Evolutionary conservation across 2,888 invertebrate genomes (phyloP).

Genomic region (Sphaerophoria rueppellii): DNA sequence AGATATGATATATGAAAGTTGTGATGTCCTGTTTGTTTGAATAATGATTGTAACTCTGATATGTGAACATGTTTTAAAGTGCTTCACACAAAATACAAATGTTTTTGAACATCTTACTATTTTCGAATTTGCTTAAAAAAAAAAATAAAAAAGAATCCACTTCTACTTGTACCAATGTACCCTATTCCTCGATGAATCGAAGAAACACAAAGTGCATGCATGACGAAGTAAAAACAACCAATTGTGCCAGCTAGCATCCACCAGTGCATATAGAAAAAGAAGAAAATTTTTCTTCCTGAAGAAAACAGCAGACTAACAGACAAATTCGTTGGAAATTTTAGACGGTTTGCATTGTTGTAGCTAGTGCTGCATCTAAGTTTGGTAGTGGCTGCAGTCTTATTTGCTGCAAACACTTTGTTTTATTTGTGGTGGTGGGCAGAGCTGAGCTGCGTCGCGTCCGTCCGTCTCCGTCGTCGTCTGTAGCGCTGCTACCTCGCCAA

Average conservation of each 20-base stretch:
- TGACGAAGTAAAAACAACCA: constrained; percentile 24
- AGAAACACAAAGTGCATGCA: not conserved
- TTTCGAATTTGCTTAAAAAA: not conserved
- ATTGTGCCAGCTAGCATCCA: constrained; percentile 4
- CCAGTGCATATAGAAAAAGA: not conserved
- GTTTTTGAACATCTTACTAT: too few relatives aligned
- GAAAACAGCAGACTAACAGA: constrained; percentile 36
- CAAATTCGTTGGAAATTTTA: constrained; percentile 29
- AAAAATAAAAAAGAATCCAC: too few relatives aligned
- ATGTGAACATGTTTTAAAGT: too few relatives aligned
- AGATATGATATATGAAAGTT: too few relatives aligned
- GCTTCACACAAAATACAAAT: too few relatives aligned
- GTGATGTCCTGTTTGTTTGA: too few relatives aligned
- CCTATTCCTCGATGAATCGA: not conserved
- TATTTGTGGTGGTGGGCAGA: too few relatives aligned
- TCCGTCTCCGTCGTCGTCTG: not conserved
- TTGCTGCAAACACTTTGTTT: not conserved
- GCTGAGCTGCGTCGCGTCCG: too few relatives aligned
- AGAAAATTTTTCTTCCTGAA: constrained; percentile 43
- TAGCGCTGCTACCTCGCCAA: constrained; percentile 21
- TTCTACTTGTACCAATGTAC: too few relatives aligned
- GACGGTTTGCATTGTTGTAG: not conserved
- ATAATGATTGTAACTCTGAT: too few relatives aligned
- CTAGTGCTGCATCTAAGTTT: constrained; percentile 36
- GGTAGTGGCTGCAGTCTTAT: not conserved